phyloP scores from a whole-genome alignment of 2,888 invertebrate species.

The Andrena flavipes region DNA sequence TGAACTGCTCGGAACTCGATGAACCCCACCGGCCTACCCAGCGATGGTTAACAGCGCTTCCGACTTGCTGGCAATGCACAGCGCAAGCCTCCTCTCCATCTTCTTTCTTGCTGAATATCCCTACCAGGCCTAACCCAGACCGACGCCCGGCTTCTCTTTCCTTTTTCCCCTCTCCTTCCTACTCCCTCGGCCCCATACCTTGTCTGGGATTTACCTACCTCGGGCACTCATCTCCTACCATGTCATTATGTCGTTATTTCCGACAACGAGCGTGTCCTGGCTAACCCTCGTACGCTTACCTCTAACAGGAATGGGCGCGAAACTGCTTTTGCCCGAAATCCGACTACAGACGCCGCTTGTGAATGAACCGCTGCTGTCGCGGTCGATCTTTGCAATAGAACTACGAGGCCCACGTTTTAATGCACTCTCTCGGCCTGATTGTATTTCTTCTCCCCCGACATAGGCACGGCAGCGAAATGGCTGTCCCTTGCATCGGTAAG shows the following conservation, averaged over 20 bases:
- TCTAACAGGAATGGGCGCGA: conserved; percentile 70
- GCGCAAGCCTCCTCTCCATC: conserved; percentile 6
- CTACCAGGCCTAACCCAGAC: conserved; percentile 36
- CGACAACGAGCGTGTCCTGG: conserved; percentile 84
- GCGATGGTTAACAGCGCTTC: conserved; percentile 67
- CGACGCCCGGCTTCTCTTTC: conserved; percentile 53
- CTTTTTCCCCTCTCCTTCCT: conserved; percentile 26
- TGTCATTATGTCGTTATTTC: conserved; percentile 84
- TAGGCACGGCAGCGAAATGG: not conserved
- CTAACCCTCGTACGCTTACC: conserved; percentile 73
- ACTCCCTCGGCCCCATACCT: conserved; percentile 51
- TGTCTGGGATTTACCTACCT: conserved; percentile 81
- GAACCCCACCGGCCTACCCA: conserved; percentile 70
- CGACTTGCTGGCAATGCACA: conserved; percentile 48
- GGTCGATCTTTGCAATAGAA: conserved; percentile 48
- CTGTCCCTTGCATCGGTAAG: conserved; percentile 20
- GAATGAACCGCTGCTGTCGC: conserved; percentile 57
- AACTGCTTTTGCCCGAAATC: conserved; percentile 68
- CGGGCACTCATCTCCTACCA: conserved; percentile 82
- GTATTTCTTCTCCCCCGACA: conserved; percentile 12
- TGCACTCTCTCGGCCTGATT: conserved; percentile 44
- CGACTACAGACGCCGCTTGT: conserved; percentile 66
- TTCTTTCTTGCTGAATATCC: conserved; percentile 32
- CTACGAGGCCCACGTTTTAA: conserved; percentile 42
- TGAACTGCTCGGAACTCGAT: conserved; percentile 74